Base-by-base conservation (phyloP, 1,140 invertebrate genomes). In the Scaptomyza montana region DNA sequence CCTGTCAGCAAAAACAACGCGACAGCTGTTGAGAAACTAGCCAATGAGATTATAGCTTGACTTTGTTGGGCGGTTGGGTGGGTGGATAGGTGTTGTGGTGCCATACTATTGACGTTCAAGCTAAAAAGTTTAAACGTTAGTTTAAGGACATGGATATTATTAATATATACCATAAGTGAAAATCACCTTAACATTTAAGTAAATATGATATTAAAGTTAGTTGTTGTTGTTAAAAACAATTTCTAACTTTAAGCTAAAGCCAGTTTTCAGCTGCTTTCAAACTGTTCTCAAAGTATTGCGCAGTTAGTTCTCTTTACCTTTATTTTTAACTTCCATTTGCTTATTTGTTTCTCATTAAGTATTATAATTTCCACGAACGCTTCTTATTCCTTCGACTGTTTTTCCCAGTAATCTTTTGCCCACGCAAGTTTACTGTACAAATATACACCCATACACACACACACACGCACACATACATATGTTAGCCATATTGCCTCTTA, bases 1-100 rank as follows among this genome's bases (percentile, higher is more conserved):
- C 1, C 53, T 56, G 67, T 51, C 57, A 55, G 41, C 45, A 51
- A 53, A 62, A 41, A 7, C 30, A 43, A 36, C 39, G 59, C 56
- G 65, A 61, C 69, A 72, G 69, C 69, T 72, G 69, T 72, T 72
- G 5, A n/a, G 41, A 47, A 72, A 69, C 66, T 54, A 47, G 19
- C 57, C 66, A 68, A 69, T 55, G 41, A 33, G 39, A 62, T 54
- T 45, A 28, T 30, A 60, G 66, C 30, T 49, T 49, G 59, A 45
- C 72, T 63, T 7, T 16, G 51, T 8, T 36, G 51, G n/a, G n/a
- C 2, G 30, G 51, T 10, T 12, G 25, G 12, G 12, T 28, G 49
- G 21, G 21, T 25, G 21, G 21, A 25, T 25, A 25, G 21, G 21
- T 25, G 21, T 25, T 25, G 16, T 16, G 16, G 16, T 16, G 16